phyloP scores from a whole-genome alignment of 2,888 invertebrate genomes.

The Drosophila kokeensis region DNA sequence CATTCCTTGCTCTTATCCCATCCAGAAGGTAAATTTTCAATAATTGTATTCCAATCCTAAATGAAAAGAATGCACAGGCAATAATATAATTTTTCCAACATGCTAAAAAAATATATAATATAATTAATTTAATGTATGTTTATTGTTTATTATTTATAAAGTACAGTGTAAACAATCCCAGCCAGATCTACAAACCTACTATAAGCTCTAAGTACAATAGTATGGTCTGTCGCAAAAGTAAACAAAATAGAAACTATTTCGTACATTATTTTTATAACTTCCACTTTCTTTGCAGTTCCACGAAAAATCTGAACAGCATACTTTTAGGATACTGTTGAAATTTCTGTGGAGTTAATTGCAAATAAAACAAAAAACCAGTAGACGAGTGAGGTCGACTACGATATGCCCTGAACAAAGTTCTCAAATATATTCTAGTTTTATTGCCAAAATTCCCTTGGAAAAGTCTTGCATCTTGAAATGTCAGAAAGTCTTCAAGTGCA shows the following conservation, averaged over 20 bases:
- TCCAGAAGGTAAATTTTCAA: not conserved
- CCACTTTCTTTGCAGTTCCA: not conserved
- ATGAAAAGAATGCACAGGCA: not conserved
- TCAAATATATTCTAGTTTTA: too few species aligned
- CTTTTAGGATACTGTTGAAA: not conserved
- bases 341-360: not conserved
- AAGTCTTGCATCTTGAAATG: too few species aligned
- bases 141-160: not conserved
- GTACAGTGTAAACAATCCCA: not conserved
- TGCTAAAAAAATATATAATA: not conserved
- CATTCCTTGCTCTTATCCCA: not conserved
- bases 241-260: too few species aligned
- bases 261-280: not conserved
- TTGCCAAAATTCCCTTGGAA: too few species aligned
- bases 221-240: too few species aligned
- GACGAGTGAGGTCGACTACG: too few species aligned
- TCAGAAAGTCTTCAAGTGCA: too few species aligned
- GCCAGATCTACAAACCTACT: not conserved
- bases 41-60: not conserved
- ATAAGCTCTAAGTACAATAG: not conserved
- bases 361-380: not conserved
- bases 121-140: too few species aligned
- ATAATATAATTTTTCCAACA: not conserved
- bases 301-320: not conserved
- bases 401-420: too few species aligned